A percentile compares a stretch with the other conserved stretches of the same genome.
Evolutionary conservation across 35 echinoderm and acorn worm genomes (phyloP).

Genomic region (Apostichopus parvimensis): DNA sequence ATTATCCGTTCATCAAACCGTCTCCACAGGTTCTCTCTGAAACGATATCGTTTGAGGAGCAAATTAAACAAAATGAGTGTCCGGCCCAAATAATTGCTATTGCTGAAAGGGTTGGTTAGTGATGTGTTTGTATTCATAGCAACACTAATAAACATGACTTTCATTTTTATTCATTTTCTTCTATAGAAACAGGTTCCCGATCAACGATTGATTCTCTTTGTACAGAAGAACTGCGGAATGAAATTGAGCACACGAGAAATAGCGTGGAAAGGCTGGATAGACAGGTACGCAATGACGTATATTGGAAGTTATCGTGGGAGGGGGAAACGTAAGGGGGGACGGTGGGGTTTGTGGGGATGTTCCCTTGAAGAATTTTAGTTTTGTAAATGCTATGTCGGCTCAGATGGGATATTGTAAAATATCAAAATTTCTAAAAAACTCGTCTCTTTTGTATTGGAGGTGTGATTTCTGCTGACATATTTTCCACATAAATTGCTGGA

Average conservation of each 20-base stretch:
- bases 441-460: too few relatives aligned
- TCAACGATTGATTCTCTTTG: constrained; percentile 88
- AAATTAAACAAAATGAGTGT: background rate
- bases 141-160: background rate
- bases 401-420: too few relatives aligned
- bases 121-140: background rate
- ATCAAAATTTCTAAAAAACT: too few relatives aligned
- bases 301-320: too few relatives aligned
- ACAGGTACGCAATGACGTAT: constrained; percentile 64
- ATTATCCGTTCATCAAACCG: background rate
- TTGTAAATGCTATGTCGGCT: too few relatives aligned
- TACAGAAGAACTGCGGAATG: constrained; percentile 87
- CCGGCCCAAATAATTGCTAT: background rate
- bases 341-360: too few relatives aligned
- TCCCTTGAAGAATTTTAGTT: too few relatives aligned
- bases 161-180: background rate
- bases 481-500: too few relatives aligned
- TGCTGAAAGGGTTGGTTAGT: background rate
- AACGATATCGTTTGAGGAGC: too few relatives aligned
- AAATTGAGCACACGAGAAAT: constrained; percentile 93
- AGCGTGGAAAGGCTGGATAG: constrained; percentile 94
- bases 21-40: too few relatives aligned
- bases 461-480: too few relatives aligned
- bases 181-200: constrained; percentile 40
- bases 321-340: too few relatives aligned